Percentiles rank a stretch among this genome's conserved stretches.
phyloP scores from a whole-genome alignment of 2,797 vertebrate genomes.

The Peromyscus eremicus region DNA sequence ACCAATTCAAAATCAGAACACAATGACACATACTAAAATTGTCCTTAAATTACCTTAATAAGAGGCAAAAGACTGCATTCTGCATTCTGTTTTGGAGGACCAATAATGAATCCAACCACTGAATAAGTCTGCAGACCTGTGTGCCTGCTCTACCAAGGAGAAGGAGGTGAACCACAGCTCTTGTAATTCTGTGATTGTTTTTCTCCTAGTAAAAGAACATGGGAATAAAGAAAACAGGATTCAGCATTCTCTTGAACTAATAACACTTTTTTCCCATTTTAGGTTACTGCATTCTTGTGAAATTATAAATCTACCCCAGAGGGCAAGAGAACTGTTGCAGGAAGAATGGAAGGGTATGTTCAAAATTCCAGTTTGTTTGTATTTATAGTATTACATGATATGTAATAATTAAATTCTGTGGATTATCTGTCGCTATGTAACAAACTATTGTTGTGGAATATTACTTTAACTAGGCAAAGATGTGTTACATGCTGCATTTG shows the following conservation, averaged over 20 bases:
- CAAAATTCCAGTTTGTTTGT: slow-evolving; percentile 46
- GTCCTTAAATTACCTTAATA: slow-evolving; percentile 34
- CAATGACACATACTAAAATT: slow-evolving; percentile 21
- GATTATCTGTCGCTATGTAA: not conserved
- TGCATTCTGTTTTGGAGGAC: not conserved
- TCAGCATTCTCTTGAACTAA: slow-evolving; percentile 29
- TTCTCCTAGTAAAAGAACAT: not conserved
- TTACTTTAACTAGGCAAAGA: not conserved
- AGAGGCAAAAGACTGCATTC: not conserved
- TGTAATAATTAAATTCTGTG: not conserved
- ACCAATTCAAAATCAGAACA: slow-evolving; percentile 50
- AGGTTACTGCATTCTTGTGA: slow-evolving; percentile 69
- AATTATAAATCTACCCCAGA: slow-evolving; percentile 43
- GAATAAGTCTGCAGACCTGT: not conserved
- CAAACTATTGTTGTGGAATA: not conserved
- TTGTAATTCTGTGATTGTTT: slow-evolving; percentile 23
- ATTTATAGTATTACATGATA: not conserved
- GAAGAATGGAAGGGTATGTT: slow-evolving; percentile 78
- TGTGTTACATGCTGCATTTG: not conserved
- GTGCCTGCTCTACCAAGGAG: not conserved
- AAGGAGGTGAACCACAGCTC: not conserved
- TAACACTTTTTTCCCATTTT: slow-evolving; percentile 66
- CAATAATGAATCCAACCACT: not conserved
- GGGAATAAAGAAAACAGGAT: slow-evolving; percentile 26
- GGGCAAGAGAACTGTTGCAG: not conserved